These are phyloP conservation scores for Phalacrocorax pelagicus DNA, from an alignment of 2,113 vertebrate species.

Conservation along the genomic window DNA sequence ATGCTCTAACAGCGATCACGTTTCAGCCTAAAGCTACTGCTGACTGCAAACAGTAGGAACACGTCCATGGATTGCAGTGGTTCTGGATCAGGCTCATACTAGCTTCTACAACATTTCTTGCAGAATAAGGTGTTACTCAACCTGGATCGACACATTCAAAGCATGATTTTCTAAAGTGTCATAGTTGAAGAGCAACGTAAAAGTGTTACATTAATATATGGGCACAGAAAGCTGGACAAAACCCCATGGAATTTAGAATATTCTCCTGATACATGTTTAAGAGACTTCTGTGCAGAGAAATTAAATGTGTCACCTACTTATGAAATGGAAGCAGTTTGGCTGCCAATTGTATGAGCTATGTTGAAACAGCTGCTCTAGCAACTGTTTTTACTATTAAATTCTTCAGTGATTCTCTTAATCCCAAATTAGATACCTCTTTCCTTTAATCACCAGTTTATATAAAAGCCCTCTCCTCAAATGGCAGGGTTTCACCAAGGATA, in stretches of 20 bases:
- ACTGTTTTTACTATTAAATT: constrained; percentile 43
- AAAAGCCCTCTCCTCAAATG: constrained; percentile 3
- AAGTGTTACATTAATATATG: neutral
- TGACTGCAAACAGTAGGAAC: neutral
- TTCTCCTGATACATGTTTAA: constrained; percentile 33
- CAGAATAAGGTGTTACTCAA: neutral
- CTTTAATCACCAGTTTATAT: constrained; percentile 41
- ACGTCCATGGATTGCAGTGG: neutral
- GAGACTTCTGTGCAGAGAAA: constrained; percentile 49
- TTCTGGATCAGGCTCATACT: neutral
- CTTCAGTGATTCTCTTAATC: constrained; percentile 28
- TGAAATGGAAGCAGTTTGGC: constrained; percentile 22
- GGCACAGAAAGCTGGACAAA: constrained; percentile 21
- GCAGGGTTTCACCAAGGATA: constrained; percentile 19
- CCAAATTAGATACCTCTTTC: constrained; percentile 43
- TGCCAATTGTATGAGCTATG: constrained; percentile 13
- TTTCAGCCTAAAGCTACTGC: neutral
- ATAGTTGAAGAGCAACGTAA: neutral
- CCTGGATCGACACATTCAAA: neutral
- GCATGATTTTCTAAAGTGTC: neutral
- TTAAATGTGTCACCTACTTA: constrained; percentile 61
- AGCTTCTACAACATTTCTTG: neutral
- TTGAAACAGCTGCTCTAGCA: constrained; percentile 51
- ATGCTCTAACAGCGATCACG: neutral
- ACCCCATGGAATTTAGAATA: constrained; percentile 8